Conservation (phyloP, 2,113 vertebrate species). For the Microcebus jonahi region DNA sequence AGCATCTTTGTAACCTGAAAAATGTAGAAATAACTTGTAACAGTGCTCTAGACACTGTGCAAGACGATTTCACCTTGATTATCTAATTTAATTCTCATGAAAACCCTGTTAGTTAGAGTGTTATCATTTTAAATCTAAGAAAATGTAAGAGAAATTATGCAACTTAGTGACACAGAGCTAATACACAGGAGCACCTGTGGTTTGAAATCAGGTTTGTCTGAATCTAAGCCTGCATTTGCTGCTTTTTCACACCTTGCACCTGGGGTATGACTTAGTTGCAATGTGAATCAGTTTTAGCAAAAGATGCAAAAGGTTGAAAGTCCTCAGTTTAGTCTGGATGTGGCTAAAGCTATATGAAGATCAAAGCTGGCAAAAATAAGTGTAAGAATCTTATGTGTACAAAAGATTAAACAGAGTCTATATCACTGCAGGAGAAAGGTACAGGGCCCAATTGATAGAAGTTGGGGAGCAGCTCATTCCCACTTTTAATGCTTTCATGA, state of each 20-base stretch:
- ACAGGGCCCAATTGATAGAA: not conserved
- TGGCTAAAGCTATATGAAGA: not conserved
- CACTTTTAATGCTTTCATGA: accelerated
- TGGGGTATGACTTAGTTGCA: not conserved
- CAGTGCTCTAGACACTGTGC: not conserved
- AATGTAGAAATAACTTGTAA: not conserved
- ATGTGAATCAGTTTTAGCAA: not conserved
- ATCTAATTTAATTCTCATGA: constrained; percentile 22
- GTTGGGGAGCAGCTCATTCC: not conserved
- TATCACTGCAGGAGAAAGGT: not conserved
- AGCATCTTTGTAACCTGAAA: not conserved
- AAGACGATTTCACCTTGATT: not conserved
- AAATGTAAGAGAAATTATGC: not conserved
- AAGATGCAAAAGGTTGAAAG: not conserved
- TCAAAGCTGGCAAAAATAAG: not conserved
- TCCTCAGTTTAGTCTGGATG: not conserved
- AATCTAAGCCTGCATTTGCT: not conserved
- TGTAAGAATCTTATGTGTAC: not conserved
- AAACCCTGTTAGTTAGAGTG: not conserved
- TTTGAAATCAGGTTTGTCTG: not conserved
- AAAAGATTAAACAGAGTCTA: not conserved
- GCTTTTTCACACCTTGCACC: not conserved
- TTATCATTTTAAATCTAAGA: not conserved
- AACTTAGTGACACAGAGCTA: not conserved
- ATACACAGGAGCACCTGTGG: not conserved